These are phyloP conservation scores for Heliconius nattereri DNA, from an alignment of 1,140 invertebrate genomes.

Conservation along the genomic window DNA sequence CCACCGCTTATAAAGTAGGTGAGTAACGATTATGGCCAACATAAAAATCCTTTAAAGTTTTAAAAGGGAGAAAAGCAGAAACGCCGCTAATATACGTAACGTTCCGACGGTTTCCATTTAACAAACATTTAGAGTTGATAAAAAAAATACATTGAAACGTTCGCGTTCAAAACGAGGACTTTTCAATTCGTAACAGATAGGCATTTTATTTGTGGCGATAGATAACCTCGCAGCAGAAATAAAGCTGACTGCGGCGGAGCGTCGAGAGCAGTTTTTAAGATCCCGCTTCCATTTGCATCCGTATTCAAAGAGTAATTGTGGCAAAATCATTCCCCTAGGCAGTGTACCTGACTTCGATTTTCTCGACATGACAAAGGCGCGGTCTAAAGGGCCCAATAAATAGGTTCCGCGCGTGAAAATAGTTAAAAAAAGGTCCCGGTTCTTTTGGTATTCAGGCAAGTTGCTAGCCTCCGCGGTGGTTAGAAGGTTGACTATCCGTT, in stretches of 20 bases:
- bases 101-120: conserved; percentile 28
- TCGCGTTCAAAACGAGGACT: conserved; percentile 47
- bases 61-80: conserved; percentile 12
- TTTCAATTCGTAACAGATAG: conserved; percentile 72
- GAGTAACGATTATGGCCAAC: not conserved
- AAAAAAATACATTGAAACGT: conserved; percentile 37
- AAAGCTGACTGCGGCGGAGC: conserved; percentile 55
- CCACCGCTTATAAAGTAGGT: conserved; percentile 1
- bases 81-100: conserved; percentile 17
- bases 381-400: conserved; percentile 75
- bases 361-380: conserved; percentile 76
- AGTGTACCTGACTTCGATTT: conserved; percentile 74
- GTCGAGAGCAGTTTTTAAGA: conserved; percentile 65
- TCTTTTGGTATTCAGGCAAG: conserved; percentile 47
- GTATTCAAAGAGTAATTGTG: conserved; percentile 75
- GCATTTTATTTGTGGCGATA: conserved; percentile 74
- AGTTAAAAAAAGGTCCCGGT: conserved; percentile 66
- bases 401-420: conserved; percentile 70
- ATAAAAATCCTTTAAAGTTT: conserved; percentile 9
- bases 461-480: conserved; percentile 49
- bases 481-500: conserved; percentile 51
- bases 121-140: conserved; percentile 32
- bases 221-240: conserved; percentile 73
- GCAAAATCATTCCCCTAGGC: conserved; percentile 61
- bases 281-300: conserved; percentile 72